These are phyloP conservation scores for Harpegnathos saltator DNA, from an alignment of 1,140 invertebrate genomes.

Conservation along the genomic window DNA sequence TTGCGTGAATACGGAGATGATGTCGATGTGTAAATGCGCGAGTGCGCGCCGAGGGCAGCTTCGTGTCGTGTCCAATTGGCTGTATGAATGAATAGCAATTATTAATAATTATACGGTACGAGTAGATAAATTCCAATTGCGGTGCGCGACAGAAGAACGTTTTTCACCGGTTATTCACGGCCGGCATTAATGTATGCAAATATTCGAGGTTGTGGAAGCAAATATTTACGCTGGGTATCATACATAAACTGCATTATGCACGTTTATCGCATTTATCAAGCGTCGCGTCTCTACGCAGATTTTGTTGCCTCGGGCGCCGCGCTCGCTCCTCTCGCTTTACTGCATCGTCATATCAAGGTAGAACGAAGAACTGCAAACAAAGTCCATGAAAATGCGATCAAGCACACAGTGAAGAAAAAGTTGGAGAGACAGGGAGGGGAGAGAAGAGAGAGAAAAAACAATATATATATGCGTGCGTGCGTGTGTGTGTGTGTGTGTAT, in stretches of 20 bases:
- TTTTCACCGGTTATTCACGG: constrained; percentile 32
- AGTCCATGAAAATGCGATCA: constrained; percentile 24
- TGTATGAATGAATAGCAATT: constrained; percentile 4
- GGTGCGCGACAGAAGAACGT: not conserved
- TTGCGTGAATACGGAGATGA: no score
- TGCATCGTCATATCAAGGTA: not conserved
- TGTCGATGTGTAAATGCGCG: not conserved
- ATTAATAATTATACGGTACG: not conserved
- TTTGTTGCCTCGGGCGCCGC: constrained; percentile 24
- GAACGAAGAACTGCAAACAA: constrained; percentile 1
- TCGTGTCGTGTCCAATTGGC: not conserved
- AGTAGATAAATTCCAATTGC: constrained; percentile 11
- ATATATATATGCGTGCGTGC: no score
- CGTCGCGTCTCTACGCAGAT: constrained; percentile 33
- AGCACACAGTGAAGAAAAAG: not conserved
- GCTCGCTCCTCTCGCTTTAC: constrained; percentile 9
- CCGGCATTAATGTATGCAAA: constrained; percentile 40
- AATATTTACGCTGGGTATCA: constrained; percentile 55
- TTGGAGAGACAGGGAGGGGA: no score
- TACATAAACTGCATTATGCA: constrained; percentile 53
- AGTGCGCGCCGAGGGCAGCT: not conserved
- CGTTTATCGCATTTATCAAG: constrained; percentile 63
- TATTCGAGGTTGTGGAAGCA: constrained; percentile 40
- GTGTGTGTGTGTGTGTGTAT: no score
- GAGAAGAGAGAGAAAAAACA: no score